A percentile compares a stretch with the other conserved stretches of the same genome.
phyloP scores from a whole-genome alignment of 1,140 invertebrate genomes.

The Procambarus clarkii region DNA sequence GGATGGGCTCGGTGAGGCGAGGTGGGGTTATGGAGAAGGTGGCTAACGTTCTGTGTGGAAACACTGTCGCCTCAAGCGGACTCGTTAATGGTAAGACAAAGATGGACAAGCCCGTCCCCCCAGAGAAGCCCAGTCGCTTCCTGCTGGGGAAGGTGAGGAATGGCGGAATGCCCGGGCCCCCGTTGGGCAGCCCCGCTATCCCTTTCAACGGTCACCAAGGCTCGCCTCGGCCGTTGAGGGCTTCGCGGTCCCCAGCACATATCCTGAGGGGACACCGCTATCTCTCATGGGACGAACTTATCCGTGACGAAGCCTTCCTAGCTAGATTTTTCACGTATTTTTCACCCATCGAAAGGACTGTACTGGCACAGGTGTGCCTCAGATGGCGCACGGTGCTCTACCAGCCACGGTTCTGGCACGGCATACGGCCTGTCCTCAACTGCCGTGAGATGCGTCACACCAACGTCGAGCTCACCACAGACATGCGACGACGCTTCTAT shows the following conservation, averaged over 20 bases:
- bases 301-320: conserved; percentile 89
- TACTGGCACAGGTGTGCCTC: conserved; percentile 87
- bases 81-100: conserved; percentile 62
- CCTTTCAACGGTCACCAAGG: conserved; percentile 72
- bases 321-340: conserved; percentile 91
- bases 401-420: conserved; percentile 88
- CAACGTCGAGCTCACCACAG: conserved; percentile 76
- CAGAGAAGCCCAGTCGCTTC: conserved; percentile 72
- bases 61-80: conserved; percentile 65
- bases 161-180: conserved; percentile 59
- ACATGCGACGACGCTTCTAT: conserved; percentile 85
- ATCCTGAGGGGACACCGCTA: conserved; percentile 72
- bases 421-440: conserved; percentile 87
- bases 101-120: conserved; percentile 67
- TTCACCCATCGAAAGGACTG: conserved; percentile 82
- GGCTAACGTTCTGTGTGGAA: conserved; percentile 87
- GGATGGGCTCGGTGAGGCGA: conserved; percentile 43
- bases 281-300: conserved; percentile 84
- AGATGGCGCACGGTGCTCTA: conserved; percentile 92
- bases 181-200: conserved; percentile 18
- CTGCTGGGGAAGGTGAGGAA: conserved; percentile 73
- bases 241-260: conserved; percentile 42
- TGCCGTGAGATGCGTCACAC: conserved; percentile 83
- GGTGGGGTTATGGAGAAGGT: conserved; percentile 88
- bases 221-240: conserved; percentile 65